Conservation (phyloP, 64 coral and sea anemone genomes). For the Dendronephthya gigantea region DNA sequence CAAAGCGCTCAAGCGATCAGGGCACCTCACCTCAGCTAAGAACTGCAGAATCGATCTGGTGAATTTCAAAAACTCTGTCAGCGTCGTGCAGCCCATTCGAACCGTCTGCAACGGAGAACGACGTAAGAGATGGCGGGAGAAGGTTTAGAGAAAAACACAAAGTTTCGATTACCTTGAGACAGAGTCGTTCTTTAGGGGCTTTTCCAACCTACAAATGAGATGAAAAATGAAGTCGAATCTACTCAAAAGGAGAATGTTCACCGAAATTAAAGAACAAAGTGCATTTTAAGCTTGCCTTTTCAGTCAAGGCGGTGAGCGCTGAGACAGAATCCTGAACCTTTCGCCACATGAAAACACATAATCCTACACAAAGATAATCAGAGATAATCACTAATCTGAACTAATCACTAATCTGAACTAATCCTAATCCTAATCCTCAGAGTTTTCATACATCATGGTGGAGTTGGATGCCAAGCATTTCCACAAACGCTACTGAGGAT, state of each 20-base stretch:
- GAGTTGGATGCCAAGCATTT: too few species aligned
- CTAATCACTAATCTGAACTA: too few species aligned
- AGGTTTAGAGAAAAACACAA: neutral
- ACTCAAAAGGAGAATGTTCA: too few species aligned
- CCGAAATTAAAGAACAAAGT: too few species aligned
- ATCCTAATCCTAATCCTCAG: too few species aligned
- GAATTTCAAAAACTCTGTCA: neutral
- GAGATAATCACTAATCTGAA: too few species aligned
- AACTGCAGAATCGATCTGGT: neutral
- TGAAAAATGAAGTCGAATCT: too few species aligned
- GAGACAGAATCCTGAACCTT: slow-evolving; percentile 74
- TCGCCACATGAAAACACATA: slow-evolving; percentile 62
- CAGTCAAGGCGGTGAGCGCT: slow-evolving; percentile 52
- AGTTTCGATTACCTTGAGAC: slow-evolving; percentile 60
- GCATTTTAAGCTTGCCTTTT: slow-evolving; percentile 52
- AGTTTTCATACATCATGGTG: too few species aligned
- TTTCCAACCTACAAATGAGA: slow-evolving; percentile 91
- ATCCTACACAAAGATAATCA: slow-evolving; percentile 26
- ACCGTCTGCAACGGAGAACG: neutral
- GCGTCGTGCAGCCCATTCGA: neutral
- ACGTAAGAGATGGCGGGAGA: neutral
- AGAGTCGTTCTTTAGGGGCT: slow-evolving; percentile 94
- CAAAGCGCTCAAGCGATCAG: too few species aligned
- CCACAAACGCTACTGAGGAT: too few species aligned
- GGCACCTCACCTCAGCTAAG: neutral